A percentile compares a stretch with the other conserved stretches of the same genome.
Conservation (phyloP, 2,797 vertebrate species). For the Pteronotus mesoamericanus region DNA sequence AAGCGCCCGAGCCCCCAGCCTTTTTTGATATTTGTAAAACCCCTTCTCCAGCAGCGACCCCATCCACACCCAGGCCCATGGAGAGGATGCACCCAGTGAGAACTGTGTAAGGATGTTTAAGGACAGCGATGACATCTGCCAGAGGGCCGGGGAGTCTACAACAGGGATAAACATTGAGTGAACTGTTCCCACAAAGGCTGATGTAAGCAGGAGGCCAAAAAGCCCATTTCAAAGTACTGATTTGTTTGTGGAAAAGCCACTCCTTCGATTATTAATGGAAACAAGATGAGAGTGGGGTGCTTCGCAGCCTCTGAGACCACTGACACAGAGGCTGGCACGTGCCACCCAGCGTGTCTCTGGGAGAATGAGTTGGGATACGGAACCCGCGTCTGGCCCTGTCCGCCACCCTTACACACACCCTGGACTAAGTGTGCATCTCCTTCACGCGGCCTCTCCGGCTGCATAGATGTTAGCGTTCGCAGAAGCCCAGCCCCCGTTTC, state of each 20-base stretch:
- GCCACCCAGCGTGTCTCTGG: not conserved
- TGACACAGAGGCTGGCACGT: not conserved
- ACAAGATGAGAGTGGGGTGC: not conserved
- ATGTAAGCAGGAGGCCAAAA: not conserved
- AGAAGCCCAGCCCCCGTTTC: not conserved
- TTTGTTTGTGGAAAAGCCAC: not conserved
- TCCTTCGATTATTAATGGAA: not conserved
- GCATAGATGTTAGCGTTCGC: too few species aligned
- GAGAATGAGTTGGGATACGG: not conserved
- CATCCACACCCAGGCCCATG: fast-evolving
- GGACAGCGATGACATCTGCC: not conserved
- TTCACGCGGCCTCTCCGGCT: fast-evolving
- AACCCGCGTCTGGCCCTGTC: not conserved
- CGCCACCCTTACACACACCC: not conserved
- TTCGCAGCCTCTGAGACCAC: not conserved
- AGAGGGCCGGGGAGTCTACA: not conserved
- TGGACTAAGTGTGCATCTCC: not conserved
- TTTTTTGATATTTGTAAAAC: not conserved
- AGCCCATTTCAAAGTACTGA: not conserved
- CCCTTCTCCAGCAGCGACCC: not conserved
- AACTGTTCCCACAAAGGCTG: not conserved
- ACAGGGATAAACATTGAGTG: not conserved
- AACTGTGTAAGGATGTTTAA: not conserved
- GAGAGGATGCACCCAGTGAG: not conserved
- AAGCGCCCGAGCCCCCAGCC: not conserved